phyloP scores from a whole-genome alignment of 2,888 invertebrate species.

The Agonum fuliginosum region DNA sequence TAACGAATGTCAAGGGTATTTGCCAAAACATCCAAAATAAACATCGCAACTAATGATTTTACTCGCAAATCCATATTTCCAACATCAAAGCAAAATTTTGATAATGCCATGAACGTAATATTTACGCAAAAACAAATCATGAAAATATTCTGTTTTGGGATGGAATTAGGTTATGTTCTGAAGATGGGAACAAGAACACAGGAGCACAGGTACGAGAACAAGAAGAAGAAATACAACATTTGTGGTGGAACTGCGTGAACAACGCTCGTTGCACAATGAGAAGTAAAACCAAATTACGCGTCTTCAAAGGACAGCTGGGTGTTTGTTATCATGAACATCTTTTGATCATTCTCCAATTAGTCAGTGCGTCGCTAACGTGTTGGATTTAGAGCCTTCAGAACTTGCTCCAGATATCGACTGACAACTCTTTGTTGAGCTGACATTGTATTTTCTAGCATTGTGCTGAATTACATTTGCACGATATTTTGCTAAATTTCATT shows the following conservation, averaged over 20 bases:
- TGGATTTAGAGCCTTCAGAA: too few relatives aligned
- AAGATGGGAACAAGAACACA: too few relatives aligned
- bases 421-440: neutral
- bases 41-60: too few relatives aligned
- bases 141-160: neutral
- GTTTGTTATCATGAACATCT: constrained; percentile 42
- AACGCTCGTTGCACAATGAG: neutral
- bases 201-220: neutral
- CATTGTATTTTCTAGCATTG: too few relatives aligned
- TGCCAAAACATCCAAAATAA: too few relatives aligned
- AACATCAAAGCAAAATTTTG: too few relatives aligned
- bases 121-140: too few relatives aligned
- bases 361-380: constrained; percentile 15
- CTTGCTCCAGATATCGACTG: neutral
- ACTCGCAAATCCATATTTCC: too few relatives aligned
- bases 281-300: constrained; percentile 39
- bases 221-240: constrained; percentile 29
- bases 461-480: too few relatives aligned
- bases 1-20: too few relatives aligned
- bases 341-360: constrained; percentile 53
- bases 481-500: too few relatives aligned
- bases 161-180: neutral
- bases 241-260: constrained; percentile 1
- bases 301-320: constrained; percentile 49
- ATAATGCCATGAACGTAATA: too few relatives aligned